Base-by-base conservation (phyloP, 2,113 vertebrate species). In the Sebastes schlegelii region DNA sequence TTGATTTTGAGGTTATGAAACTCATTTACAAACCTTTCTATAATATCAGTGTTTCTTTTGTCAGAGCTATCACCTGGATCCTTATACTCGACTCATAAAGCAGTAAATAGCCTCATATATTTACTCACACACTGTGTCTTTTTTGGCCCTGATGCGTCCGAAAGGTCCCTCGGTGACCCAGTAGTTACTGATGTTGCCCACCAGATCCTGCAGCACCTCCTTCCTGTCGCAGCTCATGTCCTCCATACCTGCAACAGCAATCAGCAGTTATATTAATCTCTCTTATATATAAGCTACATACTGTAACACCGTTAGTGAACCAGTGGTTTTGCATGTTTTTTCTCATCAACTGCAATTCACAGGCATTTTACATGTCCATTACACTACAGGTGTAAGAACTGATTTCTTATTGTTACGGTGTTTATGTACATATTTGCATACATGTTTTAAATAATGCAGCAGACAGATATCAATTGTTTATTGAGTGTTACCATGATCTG, bases 401-500 rank as follows among this genome's bases (percentile, higher is more conserved):
- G 34, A 34, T 34, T 34, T 34, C 34, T 34, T 34, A 34, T 34
- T 34, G 34, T 34, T 34, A 34, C 34, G 34, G 34, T 34, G 34
- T 34, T 34, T 34, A 34, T 34, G 34, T 34, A 34, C 34, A 34
- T 34, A 34, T 34, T 34, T 34, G 34, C 34, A 34, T 34, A 34
- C 34, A 34, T 1, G 26, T 40, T 70, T 52, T 1, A 58, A 60
- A 9, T 12, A 19, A 34, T 40, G 16, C 42, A 2, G 13, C 7
- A 12, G n/a, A 57, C 6, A 52, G 3, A 49, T 6, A 5, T 23
- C 49, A 13, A 3, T 40, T 10, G 8, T 16, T 13, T 4, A 7
- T 8, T 40, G 16, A 23, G 11, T 26, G 19, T 86, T 92, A 96
- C 96, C 96, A 0, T 96, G 96, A 83, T 96, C 96, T 4, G 96